phyloP scores from a whole-genome alignment of 2,113 vertebrate genomes.

The Menura novaehollandiae region DNA sequence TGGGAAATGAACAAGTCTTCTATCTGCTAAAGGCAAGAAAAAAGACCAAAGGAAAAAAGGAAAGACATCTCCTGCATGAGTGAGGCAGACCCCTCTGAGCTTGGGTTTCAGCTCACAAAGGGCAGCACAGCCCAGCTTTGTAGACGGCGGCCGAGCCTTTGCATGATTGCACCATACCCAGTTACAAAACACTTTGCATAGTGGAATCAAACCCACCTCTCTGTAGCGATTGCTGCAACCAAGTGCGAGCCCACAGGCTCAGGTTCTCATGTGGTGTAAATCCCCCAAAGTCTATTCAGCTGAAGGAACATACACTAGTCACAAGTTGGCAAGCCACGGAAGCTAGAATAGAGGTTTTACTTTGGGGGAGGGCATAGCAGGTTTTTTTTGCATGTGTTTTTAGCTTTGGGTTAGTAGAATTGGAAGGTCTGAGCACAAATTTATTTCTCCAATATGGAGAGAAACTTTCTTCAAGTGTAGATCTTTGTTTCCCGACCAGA shows the following conservation, averaged over 20 bases:
- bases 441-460: neutral
- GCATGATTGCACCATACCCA: neutral
- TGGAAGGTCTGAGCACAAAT: neutral
- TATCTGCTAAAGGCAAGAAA: slow-evolving; percentile 46
- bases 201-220: neutral
- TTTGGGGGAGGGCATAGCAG: neutral
- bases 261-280: neutral
- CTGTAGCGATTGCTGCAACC: neutral
- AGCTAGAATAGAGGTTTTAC: neutral
- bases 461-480: neutral
- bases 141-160: rapidly evolving
- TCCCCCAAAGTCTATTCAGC: neutral
- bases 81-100: neutral
- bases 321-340: neutral
- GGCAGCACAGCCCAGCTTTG: neutral
- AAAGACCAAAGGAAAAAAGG: neutral
- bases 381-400: neutral
- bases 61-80: neutral
- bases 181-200: neutral
- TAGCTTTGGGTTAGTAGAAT: neutral
- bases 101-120: rapidly evolving
- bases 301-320: neutral
- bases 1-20: slow-evolving; percentile 67
- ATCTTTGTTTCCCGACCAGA: neutral
- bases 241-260: neutral